These are phyloP conservation scores for Microtus oregoni DNA, from an alignment of 2,113 vertebrate genomes.

Conservation along the genomic window DNA sequence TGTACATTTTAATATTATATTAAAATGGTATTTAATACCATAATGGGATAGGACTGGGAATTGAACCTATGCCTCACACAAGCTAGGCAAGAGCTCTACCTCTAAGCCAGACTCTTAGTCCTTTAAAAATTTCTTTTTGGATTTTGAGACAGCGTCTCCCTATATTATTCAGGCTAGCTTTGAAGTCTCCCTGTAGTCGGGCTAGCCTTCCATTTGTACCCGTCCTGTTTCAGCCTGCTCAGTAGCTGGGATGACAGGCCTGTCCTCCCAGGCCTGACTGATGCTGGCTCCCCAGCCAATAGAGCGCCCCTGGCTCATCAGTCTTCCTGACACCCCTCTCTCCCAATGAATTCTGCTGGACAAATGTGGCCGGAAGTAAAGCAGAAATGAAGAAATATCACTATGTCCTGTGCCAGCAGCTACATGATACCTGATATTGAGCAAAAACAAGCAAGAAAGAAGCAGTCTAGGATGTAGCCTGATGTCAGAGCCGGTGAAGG, in stretches of 20 bases:
- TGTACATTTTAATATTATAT: background rate
- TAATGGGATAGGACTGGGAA: background rate
- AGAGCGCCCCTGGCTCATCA: background rate
- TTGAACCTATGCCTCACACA: background rate
- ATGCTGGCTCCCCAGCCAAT: background rate
- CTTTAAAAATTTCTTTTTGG: background rate
- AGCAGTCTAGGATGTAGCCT: background rate
- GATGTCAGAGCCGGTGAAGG: background rate
- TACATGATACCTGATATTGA: background rate
- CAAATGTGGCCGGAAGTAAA: background rate
- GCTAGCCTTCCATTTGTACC: background rate
- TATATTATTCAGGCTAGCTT: background rate
- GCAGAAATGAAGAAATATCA: constrained; percentile 33
- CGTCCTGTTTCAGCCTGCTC: background rate
- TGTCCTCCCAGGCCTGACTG: background rate
- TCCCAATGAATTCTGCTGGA: background rate
- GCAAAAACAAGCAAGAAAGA: constrained; percentile 2
- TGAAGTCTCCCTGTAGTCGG: background rate
- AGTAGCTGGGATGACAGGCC: background rate
- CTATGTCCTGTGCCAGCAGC: background rate
- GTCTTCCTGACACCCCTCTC: background rate
- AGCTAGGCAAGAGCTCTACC: background rate
- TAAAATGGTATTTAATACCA: background rate
- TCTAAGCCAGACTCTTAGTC: background rate
- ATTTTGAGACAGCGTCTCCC: too few species aligned